These are phyloP conservation scores for Poecilia velifera DNA, from an alignment of 2,797 vertebrate genomes.

Conservation along the genomic window DNA sequence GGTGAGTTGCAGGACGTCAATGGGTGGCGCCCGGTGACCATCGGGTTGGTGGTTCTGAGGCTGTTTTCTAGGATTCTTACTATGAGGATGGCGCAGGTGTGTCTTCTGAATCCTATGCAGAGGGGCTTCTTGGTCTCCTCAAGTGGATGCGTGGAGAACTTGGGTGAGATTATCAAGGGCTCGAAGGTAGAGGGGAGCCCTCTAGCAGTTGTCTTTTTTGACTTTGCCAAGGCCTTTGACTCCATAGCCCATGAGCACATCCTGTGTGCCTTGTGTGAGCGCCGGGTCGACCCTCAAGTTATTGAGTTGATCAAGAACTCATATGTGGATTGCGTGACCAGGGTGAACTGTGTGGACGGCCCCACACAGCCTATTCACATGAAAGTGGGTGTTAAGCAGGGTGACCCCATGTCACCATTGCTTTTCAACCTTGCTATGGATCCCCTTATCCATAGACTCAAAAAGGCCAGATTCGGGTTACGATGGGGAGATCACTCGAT, in stretches of 20 bases:
- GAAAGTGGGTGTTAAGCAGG: background rate
- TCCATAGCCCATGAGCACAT: background rate
- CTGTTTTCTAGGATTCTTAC: background rate
- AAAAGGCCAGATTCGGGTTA: background rate
- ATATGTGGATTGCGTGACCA: background rate
- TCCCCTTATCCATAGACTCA: background rate
- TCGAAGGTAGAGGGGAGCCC: background rate
- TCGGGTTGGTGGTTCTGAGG: background rate
- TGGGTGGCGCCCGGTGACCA: background rate
- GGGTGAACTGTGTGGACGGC: no score
- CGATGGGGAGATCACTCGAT: background rate
- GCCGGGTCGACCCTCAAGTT: accelerated
- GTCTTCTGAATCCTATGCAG: background rate
- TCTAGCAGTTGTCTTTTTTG: background rate
- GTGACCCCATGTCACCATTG: background rate
- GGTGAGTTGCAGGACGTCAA: background rate
- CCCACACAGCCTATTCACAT: background rate
- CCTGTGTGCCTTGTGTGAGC: background rate
- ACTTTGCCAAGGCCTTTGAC: background rate
- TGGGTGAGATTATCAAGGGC: background rate
- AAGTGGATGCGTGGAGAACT: background rate
- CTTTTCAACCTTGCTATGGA: background rate
- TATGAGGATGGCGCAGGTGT: background rate
- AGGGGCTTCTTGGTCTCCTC: background rate
- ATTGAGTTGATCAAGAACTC: background rate